Evolutionary conservation across 2,113 vertebrate genomes (phyloP).

Genomic region (Suricata suricatta): DNA sequence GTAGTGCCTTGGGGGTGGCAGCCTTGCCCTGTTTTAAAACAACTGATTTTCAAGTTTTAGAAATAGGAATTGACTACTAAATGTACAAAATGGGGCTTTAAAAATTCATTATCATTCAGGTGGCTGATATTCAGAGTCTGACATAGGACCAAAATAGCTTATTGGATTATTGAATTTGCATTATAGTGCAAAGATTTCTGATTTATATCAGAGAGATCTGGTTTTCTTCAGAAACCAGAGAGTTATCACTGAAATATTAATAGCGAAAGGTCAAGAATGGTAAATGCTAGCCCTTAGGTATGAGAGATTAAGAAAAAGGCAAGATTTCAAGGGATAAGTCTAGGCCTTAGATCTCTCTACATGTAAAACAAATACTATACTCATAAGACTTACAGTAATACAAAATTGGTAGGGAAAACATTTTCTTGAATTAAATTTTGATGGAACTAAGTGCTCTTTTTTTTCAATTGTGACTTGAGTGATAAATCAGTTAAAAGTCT

Average conservation of each 20-base stretch:
- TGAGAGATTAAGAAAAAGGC: not conserved
- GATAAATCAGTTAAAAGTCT: slow-evolving; percentile 21
- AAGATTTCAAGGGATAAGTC: not conserved
- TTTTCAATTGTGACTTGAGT: not conserved
- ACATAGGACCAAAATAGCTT: not conserved
- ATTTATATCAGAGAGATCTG: not conserved
- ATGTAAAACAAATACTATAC: not conserved
- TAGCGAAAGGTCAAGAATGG: slow-evolving; percentile 1
- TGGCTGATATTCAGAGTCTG: not conserved
- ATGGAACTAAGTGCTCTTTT: not conserved
- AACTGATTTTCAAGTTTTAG: not conserved
- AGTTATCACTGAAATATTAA: slow-evolving; percentile 33
- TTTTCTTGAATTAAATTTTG: not conserved
- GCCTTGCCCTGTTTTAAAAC: not conserved
- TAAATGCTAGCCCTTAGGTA: not conserved
- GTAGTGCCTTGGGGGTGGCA: not conserved
- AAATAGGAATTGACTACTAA: not conserved
- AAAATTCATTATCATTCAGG: slow-evolving; percentile 1
- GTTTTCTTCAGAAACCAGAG: slow-evolving; percentile 15
- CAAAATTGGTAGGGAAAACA: not conserved
- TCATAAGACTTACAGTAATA: not conserved
- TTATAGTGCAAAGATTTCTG: not conserved
- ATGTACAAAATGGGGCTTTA: not conserved
- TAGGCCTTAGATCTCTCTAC: not conserved
- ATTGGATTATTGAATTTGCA: slow-evolving; percentile 9